Evolutionary conservation across 1,140 invertebrate genomes (phyloP).

Genomic region (Hormaphis cornu): DNA sequence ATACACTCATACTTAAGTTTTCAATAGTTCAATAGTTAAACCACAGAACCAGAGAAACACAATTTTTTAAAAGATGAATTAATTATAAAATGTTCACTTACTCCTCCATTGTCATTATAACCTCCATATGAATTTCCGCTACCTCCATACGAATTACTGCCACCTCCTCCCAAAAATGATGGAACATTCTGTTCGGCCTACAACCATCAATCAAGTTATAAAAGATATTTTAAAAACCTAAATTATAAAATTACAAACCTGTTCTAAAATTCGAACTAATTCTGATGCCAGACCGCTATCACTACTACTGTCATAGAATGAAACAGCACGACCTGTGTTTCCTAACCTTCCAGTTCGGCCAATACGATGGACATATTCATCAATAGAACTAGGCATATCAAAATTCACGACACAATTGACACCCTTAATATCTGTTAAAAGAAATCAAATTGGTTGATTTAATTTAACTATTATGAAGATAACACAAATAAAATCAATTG

Average conservation of each 20-base stretch:
- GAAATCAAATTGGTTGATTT: no score
- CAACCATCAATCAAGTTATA: neutral
- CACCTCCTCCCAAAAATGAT: neutral
- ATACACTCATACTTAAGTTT: no score
- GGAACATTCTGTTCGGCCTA: slow-evolving; percentile 18
- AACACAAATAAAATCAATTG: no score
- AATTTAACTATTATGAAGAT: no score
- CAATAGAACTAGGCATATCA: slow-evolving; percentile 91
- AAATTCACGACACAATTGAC: slow-evolving; percentile 97
- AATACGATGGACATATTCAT: slow-evolving; percentile 96
- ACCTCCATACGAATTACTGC: neutral
- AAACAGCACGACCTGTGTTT: slow-evolving; percentile 46
- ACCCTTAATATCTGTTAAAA: slow-evolving; percentile 77
- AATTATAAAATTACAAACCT: neutral
- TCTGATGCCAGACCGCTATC: slow-evolving; percentile 12
- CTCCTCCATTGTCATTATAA: neutral
- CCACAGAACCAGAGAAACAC: no score
- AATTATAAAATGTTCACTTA: neutral
- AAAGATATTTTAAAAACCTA: neutral
- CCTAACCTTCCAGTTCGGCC: slow-evolving; percentile 94
- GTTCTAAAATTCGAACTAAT: slow-evolving; percentile 32
- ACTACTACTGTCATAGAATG: slow-evolving; percentile 31
- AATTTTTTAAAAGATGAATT: no score
- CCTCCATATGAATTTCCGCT: neutral
- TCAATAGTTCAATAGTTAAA: no score